Conservation (phyloP, 2,113 vertebrate species). For the Sebastes fasciatus region DNA sequence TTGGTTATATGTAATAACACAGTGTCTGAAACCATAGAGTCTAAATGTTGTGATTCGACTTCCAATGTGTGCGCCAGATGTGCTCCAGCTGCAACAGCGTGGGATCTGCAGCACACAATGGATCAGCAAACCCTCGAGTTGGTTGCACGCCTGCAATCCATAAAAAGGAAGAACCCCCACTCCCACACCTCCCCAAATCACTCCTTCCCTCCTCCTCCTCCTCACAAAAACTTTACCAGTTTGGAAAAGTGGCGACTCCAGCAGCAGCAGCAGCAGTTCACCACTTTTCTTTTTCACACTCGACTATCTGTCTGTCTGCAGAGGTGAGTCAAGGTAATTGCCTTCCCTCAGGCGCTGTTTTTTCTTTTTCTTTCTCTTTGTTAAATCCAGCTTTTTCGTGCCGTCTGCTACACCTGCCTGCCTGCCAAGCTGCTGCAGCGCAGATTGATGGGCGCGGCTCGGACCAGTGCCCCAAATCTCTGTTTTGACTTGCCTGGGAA, state of each 20-base stretch:
- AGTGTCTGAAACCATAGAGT: conserved; percentile 20
- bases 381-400: conserved; percentile 39
- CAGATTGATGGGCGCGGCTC: conserved; percentile 79
- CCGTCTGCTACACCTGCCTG: conserved; percentile 73
- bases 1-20: conserved; percentile 32
- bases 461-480: conserved; percentile 70
- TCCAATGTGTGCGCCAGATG: conserved; percentile 71
- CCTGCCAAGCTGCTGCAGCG: conserved; percentile 65
- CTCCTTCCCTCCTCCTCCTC: conserved; percentile 33
- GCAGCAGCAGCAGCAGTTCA: conserved; percentile 25
- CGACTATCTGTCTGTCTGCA: conserved; percentile 44
- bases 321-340: conserved; percentile 63
- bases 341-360: conserved; percentile 65
- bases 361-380: background rate
- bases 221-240: conserved; percentile 44
- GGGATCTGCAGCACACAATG: conserved; percentile 44
- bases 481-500: conserved; percentile 81
- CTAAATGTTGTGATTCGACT: conserved; percentile 25
- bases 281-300: conserved; percentile 33
- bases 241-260: conserved; percentile 43
- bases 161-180: conserved; percentile 17
- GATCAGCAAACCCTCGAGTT: conserved; percentile 32
- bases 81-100: conserved; percentile 56
- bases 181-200: conserved; percentile 22
- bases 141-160: conserved; percentile 27